Percentiles rank a stretch among this genome's conserved stretches.
Evolutionary conservation across 2,797 vertebrate genomes (phyloP).

Genomic region (Neostethus bicornis): DNA sequence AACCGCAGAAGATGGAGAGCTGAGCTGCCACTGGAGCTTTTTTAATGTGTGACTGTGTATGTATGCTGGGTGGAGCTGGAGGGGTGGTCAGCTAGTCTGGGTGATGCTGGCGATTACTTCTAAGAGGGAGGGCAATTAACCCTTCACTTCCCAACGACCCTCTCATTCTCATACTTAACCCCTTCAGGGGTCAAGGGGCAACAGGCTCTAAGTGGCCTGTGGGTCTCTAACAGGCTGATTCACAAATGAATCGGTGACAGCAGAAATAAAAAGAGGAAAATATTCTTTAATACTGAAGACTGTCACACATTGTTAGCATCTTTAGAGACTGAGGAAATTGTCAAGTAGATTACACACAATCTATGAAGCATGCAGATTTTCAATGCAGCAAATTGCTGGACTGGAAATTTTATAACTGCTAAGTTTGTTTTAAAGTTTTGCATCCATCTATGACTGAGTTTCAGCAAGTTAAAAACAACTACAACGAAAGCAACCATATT

Average conservation of each 20-base stretch:
- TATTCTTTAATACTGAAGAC: background rate
- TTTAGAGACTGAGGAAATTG: background rate
- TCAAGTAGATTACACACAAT: no score
- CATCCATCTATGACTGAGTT: no score
- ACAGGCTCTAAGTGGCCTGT: slow-evolving; percentile 67
- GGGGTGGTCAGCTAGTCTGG: slow-evolving; percentile 38
- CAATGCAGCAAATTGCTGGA: no score
- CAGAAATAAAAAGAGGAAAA: slow-evolving; percentile 44
- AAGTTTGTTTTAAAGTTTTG: no score
- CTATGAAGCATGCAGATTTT: no score
- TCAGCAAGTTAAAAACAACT: no score
- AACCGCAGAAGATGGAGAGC: slow-evolving; percentile 43
- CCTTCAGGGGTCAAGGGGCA: slow-evolving; percentile 56
- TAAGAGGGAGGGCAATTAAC: slow-evolving; percentile 79
- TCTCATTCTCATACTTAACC: slow-evolving; percentile 75
- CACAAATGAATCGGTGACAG: slow-evolving; percentile 55
- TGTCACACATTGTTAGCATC: background rate
- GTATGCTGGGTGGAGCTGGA: slow-evolving; percentile 22
- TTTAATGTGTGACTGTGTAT: slow-evolving; percentile 22
- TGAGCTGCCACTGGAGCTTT: slow-evolving; percentile 28
- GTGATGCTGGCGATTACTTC: slow-evolving; percentile 74
- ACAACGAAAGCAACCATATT: no score
- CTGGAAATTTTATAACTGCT: no score
- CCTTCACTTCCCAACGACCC: slow-evolving; percentile 66
- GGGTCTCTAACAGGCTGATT: slow-evolving; percentile 55